Evolutionary conservation across 1,140 invertebrate species (phyloP).

Genomic region (Neelides sp.): DNA sequence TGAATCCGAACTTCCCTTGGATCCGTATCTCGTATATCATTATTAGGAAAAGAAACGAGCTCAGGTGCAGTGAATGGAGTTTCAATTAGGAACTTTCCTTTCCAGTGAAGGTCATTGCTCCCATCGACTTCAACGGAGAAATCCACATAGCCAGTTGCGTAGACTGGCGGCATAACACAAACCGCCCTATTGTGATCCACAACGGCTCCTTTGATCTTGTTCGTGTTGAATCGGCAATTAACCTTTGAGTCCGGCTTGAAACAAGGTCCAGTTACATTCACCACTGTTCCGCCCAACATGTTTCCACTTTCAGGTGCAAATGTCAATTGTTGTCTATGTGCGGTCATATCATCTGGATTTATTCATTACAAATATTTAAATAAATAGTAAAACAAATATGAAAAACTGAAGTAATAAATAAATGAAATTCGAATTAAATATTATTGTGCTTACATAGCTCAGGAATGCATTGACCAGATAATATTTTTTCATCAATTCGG

Average conservation of each 20-base stretch:
- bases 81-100: slow-evolving; percentile 82
- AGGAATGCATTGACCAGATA: slow-evolving; percentile 65
- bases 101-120: slow-evolving; percentile 73
- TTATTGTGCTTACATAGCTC: slow-evolving; percentile 34
- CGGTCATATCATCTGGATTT: slow-evolving; percentile 22
- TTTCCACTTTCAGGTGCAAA: slow-evolving; percentile 88
- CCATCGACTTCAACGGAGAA: slow-evolving; percentile 71
- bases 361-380: neutral
- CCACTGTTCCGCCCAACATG: slow-evolving; percentile 86
- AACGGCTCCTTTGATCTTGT: slow-evolving; percentile 55
- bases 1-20: slow-evolving; percentile 60
- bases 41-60: slow-evolving; percentile 63
- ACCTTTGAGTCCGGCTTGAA: slow-evolving; percentile 59
- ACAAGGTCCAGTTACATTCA: slow-evolving; percentile 90
- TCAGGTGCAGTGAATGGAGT: slow-evolving; percentile 70
- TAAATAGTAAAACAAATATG: neutral
- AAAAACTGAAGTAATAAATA: neutral
- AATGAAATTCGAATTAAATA: neutral
- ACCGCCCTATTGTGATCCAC: slow-evolving; percentile 68
- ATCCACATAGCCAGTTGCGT: slow-evolving; percentile 78
- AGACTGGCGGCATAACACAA: slow-evolving; percentile 75
- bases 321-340: slow-evolving; percentile 52
- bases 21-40: slow-evolving; percentile 50
- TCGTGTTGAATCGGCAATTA: slow-evolving; percentile 61
- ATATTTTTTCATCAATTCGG: slow-evolving; percentile 85